phyloP scores from a whole-genome alignment of 2,797 vertebrate species.

The Manis javanica region DNA sequence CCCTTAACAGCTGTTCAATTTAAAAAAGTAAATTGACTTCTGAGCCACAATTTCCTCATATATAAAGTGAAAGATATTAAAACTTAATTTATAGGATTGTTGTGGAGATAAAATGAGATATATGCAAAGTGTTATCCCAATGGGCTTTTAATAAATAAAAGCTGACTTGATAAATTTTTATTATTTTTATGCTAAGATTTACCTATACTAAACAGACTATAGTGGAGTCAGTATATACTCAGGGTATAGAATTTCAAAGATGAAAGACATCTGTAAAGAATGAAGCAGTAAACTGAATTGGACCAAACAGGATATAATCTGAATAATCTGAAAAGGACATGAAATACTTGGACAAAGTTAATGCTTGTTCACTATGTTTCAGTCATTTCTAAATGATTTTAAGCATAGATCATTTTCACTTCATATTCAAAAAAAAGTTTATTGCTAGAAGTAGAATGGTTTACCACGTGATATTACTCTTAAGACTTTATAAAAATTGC shows the following conservation, averaged over 20 bases:
- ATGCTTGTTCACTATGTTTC: background rate
- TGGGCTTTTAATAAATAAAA: constrained; percentile 3
- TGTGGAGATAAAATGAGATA: background rate
- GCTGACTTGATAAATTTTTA: background rate
- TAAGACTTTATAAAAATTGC: background rate
- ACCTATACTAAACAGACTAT: background rate
- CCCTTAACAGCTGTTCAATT: background rate
- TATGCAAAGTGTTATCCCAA: background rate
- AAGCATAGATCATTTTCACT: background rate
- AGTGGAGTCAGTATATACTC: background rate
- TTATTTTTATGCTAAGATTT: constrained; percentile 15
- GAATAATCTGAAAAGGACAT: background rate
- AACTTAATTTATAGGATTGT: background rate
- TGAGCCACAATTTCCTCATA: background rate
- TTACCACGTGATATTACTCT: background rate
- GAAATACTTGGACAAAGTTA: background rate
- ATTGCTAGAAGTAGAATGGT: background rate
- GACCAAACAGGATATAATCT: background rate
- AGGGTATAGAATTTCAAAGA: background rate
- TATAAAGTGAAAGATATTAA: constrained; percentile 22
- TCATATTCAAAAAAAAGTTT: background rate
- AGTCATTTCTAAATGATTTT: background rate
- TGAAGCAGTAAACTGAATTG: constrained; percentile 30
- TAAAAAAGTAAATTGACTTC: background rate
- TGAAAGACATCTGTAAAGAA: background rate